These are phyloP conservation scores for Harpagus bidentatus DNA, from an alignment of 2,113 vertebrate genomes.

Conservation along the genomic window DNA sequence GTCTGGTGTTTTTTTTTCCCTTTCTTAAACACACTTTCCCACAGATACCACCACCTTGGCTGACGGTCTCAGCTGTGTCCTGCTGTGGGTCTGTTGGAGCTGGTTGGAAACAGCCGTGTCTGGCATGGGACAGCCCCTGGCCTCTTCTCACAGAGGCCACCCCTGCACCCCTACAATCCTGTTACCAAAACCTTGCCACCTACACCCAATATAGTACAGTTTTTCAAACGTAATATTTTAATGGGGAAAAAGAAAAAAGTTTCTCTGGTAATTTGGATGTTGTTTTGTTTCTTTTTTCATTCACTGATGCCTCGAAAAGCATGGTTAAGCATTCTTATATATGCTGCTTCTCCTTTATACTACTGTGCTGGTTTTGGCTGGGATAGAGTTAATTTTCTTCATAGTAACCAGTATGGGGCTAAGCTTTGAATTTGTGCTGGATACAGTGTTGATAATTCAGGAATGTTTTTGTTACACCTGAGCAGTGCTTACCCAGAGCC, in stretches of 20 bases:
- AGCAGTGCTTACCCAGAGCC: too few relatives aligned
- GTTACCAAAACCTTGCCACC: neutral
- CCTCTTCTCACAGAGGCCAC: neutral
- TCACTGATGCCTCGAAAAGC: neutral
- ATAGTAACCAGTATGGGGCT: too few relatives aligned
- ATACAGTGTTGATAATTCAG: too few relatives aligned
- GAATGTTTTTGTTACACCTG: too few relatives aligned
- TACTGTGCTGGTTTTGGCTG: too few relatives aligned
- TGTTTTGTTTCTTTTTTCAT: neutral
- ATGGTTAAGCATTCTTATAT: neutral
- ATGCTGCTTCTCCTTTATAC: neutral
- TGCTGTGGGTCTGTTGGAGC: neutral
- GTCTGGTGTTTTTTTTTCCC: neutral
- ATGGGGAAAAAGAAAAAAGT: neutral
- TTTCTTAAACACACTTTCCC: neutral
- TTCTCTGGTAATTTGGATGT: neutral
- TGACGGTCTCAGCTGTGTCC: neutral
- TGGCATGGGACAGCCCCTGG: neutral
- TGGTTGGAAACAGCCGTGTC: neutral
- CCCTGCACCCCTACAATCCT: accelerated
- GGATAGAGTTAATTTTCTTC: too few relatives aligned
- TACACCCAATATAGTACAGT: neutral
- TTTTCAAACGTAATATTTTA: neutral
- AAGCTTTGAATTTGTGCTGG: too few relatives aligned
- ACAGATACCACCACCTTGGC: neutral